Evolutionary conservation across 2,888 invertebrate genomes (phyloP).

Genomic region (Zonitis immaculata): DNA sequence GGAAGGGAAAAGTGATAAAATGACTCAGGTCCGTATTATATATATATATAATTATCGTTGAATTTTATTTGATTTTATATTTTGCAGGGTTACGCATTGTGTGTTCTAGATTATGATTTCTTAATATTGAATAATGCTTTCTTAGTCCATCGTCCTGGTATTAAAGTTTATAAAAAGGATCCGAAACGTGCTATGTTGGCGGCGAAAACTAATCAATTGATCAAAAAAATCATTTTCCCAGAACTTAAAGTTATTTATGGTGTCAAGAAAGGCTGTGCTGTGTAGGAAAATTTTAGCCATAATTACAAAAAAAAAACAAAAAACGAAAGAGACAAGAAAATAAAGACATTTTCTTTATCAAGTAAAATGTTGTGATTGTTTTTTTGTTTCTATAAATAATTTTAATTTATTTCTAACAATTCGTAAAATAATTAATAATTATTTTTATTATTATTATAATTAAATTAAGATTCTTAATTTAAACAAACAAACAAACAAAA

Average conservation of each 20-base stretch:
- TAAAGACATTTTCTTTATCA: neutral
- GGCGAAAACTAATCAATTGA: constrained; percentile 69
- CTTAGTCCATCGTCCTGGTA: constrained; percentile 86
- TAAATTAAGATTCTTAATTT: constrained; percentile 6
- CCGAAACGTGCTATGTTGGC: constrained; percentile 70
- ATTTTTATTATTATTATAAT: too few relatives aligned
- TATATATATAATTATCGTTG: too few relatives aligned
- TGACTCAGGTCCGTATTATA: constrained; percentile 79
- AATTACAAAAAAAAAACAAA: constrained; percentile 17
- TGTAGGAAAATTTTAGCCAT: constrained; percentile 49
- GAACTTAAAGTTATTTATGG: constrained; percentile 83
- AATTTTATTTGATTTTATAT: neutral
- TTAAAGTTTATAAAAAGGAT: constrained; percentile 78
- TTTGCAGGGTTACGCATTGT: constrained; percentile 81
- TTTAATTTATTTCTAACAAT: constrained; percentile 4
- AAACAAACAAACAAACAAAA: too few relatives aligned
- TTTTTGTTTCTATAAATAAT: constrained; percentile 4
- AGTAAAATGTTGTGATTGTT: constrained; percentile 3
- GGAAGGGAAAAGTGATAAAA: constrained; percentile 94
- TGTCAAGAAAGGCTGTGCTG: constrained; percentile 70
- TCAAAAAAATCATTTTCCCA: constrained; percentile 75
- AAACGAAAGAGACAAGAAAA: constrained; percentile 11
- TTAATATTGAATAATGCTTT: constrained; percentile 92
- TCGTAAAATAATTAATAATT: too few relatives aligned
- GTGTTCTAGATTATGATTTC: constrained; percentile 88